Base-by-base conservation (phyloP, 2,797 vertebrate species). In the Melopsittacus undulatus region DNA sequence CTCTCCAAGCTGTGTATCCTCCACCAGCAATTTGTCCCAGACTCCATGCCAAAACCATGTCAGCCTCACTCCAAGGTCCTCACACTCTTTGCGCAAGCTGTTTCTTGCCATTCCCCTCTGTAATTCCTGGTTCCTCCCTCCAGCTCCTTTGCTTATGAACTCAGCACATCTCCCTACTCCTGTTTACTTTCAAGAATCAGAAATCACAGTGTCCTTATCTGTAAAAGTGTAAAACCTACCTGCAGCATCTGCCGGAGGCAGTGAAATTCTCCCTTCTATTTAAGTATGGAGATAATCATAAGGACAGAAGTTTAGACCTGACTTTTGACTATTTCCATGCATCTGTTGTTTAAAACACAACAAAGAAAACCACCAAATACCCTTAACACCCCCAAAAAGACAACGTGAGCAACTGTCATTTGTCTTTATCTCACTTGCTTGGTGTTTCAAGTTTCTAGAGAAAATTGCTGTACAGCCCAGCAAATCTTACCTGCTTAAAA, bases 1-100 rank as follows among this genome's bases (percentile, higher is more conserved):
- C 82, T 85, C 43, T 76, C 1, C 4, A 40, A 80, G 56, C 59
- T 56, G 40, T 9, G 32, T 56, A 51, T 94, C 76, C 64, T 92
- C 85, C 49, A 94, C 80, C 69, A 90, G 83, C 92, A 88, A 70
- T 90, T 94, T 91, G 90, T 96, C 92, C 73, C 83, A 77, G 64
- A 70, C 36, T 67, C 66, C 19, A 3, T 73, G 83, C 93, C 86
- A 95, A 87, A 96, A 74, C 90, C 32, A 11, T 67, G 88, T 64
- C 87, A 80, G 68, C 79, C 46, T 79, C 30, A 3, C 64, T 43
- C n/a, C 3, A 0, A 95, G 75, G 78, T 79, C 82, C 89, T 95
- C 87, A 32, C 0, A 1, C 57, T 87, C 49, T 64, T 42, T 73
- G 75, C 38, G 2, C 56, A 70, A 76, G 62, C 69, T 48, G 4